A percentile compares a stretch with the other conserved stretches of the same genome.
These are phyloP conservation scores for Steinernema hermaphroditum DNA, from an alignment of 2,888 invertebrate genomes.

Conservation along the genomic window DNA sequence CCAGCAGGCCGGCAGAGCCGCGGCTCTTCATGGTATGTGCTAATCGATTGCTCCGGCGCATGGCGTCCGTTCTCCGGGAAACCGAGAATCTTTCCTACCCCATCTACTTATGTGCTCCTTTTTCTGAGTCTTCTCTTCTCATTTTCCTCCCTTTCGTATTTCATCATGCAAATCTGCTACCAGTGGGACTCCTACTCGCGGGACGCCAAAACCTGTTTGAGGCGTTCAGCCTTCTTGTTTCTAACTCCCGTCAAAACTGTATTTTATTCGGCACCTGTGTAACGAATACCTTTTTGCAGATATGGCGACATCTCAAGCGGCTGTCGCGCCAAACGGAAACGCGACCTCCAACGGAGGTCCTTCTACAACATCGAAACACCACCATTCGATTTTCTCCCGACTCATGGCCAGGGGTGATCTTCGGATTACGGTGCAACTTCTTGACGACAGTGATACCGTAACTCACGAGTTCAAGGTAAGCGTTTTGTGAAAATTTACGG, in stretches of 20 bases:
- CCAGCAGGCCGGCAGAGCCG: neutral
- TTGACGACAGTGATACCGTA: constrained; percentile 61
- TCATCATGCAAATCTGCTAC: constrained; percentile 5
- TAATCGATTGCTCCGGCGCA: constrained; percentile 13
- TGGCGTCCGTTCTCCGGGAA: too few species aligned
- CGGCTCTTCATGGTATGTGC: constrained; percentile 17
- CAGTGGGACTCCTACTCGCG: neutral
- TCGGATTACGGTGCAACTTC: constrained; percentile 58
- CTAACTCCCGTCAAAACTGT: too few species aligned
- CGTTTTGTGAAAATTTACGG: neutral
- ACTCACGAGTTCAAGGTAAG: constrained; percentile 59
- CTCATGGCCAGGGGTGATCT: constrained; percentile 50
- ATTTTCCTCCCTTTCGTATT: neutral
- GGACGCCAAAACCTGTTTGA: too few species aligned
- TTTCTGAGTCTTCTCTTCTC: neutral
- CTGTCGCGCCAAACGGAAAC: constrained; percentile 25
- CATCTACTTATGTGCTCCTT: too few species aligned
- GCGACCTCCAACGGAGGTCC: constrained; percentile 20
- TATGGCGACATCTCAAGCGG: neutral
- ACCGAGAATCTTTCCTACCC: neutral
- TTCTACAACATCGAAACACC: neutral
- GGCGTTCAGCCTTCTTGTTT: too few species aligned
- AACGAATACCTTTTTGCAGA: neutral
- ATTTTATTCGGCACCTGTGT: too few species aligned
- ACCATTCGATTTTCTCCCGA: constrained; percentile 35